Evolutionary conservation across 2,888 invertebrate genomes (phyloP).

Genomic region (Lamellibrachia columna): DNA sequence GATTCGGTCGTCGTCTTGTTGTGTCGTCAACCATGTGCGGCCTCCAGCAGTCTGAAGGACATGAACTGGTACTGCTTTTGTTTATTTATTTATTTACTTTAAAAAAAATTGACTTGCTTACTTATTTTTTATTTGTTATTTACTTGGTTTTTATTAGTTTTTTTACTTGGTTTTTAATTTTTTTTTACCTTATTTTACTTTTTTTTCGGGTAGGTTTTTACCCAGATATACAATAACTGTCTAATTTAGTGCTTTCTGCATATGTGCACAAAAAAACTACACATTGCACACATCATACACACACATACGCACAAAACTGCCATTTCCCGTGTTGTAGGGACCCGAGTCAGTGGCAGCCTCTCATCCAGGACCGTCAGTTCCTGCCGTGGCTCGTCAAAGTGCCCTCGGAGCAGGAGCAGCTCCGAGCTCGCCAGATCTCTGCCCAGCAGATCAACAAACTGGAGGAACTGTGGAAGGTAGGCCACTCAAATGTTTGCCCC

Average conservation of each 20-base stretch:
- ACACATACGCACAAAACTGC: not conserved
- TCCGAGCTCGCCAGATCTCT: constrained; percentile 94
- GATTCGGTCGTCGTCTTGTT: constrained; percentile 97
- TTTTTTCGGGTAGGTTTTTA: too few relatives aligned
- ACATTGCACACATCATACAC: too few relatives aligned
- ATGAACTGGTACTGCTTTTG: constrained; percentile 83
- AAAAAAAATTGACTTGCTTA: too few relatives aligned
- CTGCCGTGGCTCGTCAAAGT: constrained; percentile 90
- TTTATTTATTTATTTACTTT: too few relatives aligned
- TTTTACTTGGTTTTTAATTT: too few relatives aligned
- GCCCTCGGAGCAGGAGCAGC: constrained; percentile 96
- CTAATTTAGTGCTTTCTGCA: too few relatives aligned
- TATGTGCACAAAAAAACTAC: too few relatives aligned
- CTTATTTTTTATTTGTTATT: too few relatives aligned
- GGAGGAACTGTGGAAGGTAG: constrained; percentile 93
- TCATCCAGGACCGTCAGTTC: constrained; percentile 95
- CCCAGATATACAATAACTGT: too few relatives aligned
- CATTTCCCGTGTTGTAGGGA: constrained; percentile 69
- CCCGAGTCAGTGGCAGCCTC: constrained; percentile 97
- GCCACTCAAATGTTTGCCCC: not conserved
- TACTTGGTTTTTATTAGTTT: too few relatives aligned
- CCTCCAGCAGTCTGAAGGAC: constrained; percentile 95
- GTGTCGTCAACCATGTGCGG: constrained; percentile 97
- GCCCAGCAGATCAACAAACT: constrained; percentile 97
- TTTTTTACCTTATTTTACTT: too few relatives aligned